Conservation (phyloP, 2,888 invertebrate genomes). For the Hypomecis atomaria region DNA sequence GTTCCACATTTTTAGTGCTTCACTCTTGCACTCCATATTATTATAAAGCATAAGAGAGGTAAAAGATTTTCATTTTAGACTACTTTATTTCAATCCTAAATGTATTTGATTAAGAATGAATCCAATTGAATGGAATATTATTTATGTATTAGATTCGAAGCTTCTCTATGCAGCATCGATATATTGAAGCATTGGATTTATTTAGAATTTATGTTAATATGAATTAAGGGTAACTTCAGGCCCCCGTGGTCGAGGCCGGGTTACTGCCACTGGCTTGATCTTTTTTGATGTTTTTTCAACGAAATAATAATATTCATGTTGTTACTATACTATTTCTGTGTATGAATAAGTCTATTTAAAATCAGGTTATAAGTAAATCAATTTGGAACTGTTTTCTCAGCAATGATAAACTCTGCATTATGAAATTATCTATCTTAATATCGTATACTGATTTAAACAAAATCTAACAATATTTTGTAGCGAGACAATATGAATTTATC, state of each 20-base stretch:
- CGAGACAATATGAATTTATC: slow-evolving; percentile 77
- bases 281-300: slow-evolving; percentile 83
- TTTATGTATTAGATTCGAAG: slow-evolving; percentile 73
- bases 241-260: slow-evolving; percentile 49
- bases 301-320: slow-evolving; percentile 71
- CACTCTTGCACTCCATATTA: slow-evolving; percentile 67
- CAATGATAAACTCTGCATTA: slow-evolving; percentile 70
- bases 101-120: slow-evolving; percentile 76
- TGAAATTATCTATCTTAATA: slow-evolving; percentile 69
- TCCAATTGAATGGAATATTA: slow-evolving; percentile 70
- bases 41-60: slow-evolving; percentile 68
- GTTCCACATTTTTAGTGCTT: not conserved
- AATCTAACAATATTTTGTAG: slow-evolving; percentile 72
- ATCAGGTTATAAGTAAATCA: slow-evolving; percentile 82
- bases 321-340: slow-evolving; percentile 75
- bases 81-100: slow-evolving; percentile 71
- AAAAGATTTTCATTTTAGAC: slow-evolving; percentile 69
- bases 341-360: slow-evolving; percentile 79
- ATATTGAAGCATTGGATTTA: slow-evolving; percentile 68
- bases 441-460: slow-evolving; percentile 54
- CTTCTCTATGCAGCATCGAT: slow-evolving; percentile 69
- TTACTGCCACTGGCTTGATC: slow-evolving; percentile 67
- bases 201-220: slow-evolving; percentile 66
- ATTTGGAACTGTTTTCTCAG: slow-evolving; percentile 82
- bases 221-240: slow-evolving; percentile 71